Base-by-base conservation (phyloP, 2,888 invertebrate genomes). In the Drosophila emarginata region DNA sequence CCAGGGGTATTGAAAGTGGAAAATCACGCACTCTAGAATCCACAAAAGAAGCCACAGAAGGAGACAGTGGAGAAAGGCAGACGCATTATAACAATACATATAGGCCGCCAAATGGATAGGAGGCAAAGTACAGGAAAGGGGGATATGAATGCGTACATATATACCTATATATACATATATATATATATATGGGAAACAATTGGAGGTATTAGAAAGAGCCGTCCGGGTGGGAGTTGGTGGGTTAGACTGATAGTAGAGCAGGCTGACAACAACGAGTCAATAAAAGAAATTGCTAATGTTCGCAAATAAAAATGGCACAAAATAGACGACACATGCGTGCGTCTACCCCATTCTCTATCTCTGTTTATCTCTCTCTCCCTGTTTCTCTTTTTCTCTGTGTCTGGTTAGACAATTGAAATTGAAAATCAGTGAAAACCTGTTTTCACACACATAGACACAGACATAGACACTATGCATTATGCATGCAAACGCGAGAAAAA, bases 211-310 rank as follows among this genome's bases (percentile, higher is more conserved):
- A 60, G 74, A 61, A 67, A 73, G 53, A 72, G 39, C 40, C 37
- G 14, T 11, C 18, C 28, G 26, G 15, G 45, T 15, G 39, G 36
- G 9, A 32, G 32, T 32, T 32, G 32, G 32, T 39, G 37, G 45
- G 59, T 32, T 64, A 50, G 54, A 61, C 59, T 62, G 66, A 54
- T 54, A 61, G 58, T 64, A 60, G 32, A 63, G 61, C 61, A 67
- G 61, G 36, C 67, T 54, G 60, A 59, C 72, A 71, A 65, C 77
- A 67, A 66, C 71, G 63, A 83, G 61, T 66, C 72, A 79, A 85
- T 79, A 81, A 85, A 81, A 85, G 82, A 79, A 81, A 83, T 78
- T 78, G 83, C 76, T 80, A 86, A 85, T 81, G 85, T 79, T 79
- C 69, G 73, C 85, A 85, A 77, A 82, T 79, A 81, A 79, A 85